Base-by-base conservation (phyloP, 2,113 vertebrate genomes). In the Entomyzon cyanotis region DNA sequence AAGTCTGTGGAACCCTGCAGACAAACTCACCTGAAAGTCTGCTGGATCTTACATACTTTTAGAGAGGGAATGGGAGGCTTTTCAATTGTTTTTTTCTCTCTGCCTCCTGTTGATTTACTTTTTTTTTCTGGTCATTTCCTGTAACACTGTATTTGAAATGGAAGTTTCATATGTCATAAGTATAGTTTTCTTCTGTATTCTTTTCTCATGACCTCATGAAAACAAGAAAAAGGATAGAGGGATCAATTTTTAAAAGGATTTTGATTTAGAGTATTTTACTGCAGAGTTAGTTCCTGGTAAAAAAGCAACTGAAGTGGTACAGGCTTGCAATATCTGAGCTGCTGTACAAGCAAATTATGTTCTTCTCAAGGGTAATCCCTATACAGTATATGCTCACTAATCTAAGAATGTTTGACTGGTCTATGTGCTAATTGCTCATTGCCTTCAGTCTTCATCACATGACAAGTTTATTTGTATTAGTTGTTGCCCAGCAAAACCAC, bases 221-320 rank as follows among this genome's bases (percentile, higher is more conserved):
- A 94, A 76, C 10, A 71, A 76, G 9, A 6, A 63, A 89, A 87
- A 87, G 4, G 2, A 50, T 77, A 65, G 27, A 77, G 5, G 24
- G 33, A 88, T 74, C 30, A 82, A 2, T 81, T 86, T 86, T 89
- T 21, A 24, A 85, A 90, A 77, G 7, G 4, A 70, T 37, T 59
- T 93, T 60, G 13, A 64, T 95, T 91, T 80, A 64, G 52, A 12
- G 67, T 11, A 65, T 93, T 90, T 93, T 88, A 16, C 49, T 11
- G 2, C 10, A 74, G 47, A 58, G 31, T 55, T 49, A 4, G 4
- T 86, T 81, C n/a, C 22, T 2, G 0, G 10, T 56, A 6, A 65
- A 89, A 83, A 80, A 37, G 19, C 67, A 64, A 12, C 16, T n/a
- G 27, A 84, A 64, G 17, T 30, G 20, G 35, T 71, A 52, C 22